Conservation (phyloP, 2,888 invertebrate genomes). For the Drosophila mercatorum region DNA sequence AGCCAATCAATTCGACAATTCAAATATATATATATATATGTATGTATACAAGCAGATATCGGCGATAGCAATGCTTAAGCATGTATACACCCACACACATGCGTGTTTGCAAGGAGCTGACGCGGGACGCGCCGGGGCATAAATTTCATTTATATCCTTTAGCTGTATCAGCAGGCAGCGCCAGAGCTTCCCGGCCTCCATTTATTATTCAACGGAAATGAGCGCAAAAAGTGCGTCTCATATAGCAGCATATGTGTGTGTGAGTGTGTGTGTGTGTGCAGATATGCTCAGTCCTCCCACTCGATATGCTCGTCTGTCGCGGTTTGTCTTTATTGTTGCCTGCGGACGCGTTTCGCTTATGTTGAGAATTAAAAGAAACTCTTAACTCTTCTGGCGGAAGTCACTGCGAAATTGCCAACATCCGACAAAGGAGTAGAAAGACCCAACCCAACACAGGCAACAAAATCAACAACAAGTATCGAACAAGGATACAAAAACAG, state of each 20-base stretch:
- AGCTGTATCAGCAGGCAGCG: slow-evolving; percentile 33
- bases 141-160: slow-evolving; percentile 56
- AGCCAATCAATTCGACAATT: slow-evolving; percentile 69
- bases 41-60: slow-evolving; percentile 37
- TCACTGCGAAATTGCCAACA: slow-evolving; percentile 70
- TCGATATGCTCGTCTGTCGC: slow-evolving; percentile 12
- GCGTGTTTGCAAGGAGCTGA: not conserved
- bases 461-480: slow-evolving; percentile 33
- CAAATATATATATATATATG: slow-evolving; percentile 31
- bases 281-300: not conserved
- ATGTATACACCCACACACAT: slow-evolving; percentile 3
- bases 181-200: slow-evolving; percentile 34
- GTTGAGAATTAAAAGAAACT: slow-evolving; percentile 71
- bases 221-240: slow-evolving; percentile 37
- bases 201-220: slow-evolving; percentile 72
- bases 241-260: slow-evolving; percentile 4
- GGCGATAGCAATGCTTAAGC: slow-evolving; percentile 28
- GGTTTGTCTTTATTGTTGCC: slow-evolving; percentile 55
- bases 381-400: slow-evolving; percentile 70
- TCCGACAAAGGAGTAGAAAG: slow-evolving; percentile 48
- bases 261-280: slow-evolving; percentile 5
- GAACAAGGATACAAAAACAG: slow-evolving; percentile 18
- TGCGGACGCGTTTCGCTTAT: slow-evolving; percentile 57
- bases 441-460: slow-evolving; percentile 17
- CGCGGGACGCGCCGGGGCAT: slow-evolving; percentile 21